phyloP scores from a whole-genome alignment of 2,888 invertebrate species.

The Gymnosoma rotundatum region DNA sequence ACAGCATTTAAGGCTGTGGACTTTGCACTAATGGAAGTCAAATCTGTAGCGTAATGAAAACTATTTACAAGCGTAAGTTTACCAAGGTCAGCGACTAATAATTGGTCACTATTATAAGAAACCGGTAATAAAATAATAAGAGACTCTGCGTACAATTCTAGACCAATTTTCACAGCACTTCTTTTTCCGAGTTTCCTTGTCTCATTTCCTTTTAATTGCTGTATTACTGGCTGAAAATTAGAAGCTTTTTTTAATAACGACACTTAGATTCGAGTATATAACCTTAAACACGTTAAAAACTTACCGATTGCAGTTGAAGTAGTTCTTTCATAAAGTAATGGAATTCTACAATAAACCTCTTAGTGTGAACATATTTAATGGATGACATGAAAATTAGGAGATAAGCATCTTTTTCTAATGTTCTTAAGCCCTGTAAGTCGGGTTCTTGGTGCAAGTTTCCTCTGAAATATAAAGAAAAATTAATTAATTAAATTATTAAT shows the following conservation, averaged over 20 bases:
- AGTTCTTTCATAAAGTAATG: conserved; percentile 94
- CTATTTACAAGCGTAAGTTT: conserved; percentile 89
- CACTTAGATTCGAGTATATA: neutral
- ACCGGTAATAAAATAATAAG: conserved; percentile 94
- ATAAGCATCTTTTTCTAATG: conserved; percentile 77
- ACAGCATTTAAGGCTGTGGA: conserved; percentile 71
- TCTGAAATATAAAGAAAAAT: neutral
- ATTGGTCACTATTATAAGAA: conserved; percentile 89
- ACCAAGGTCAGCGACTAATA: conserved; percentile 91
- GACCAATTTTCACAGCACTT: conserved; percentile 78
- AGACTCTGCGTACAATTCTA: conserved; percentile 83
- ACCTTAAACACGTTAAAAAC: conserved; percentile 75
- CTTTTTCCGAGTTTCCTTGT: conserved; percentile 71
- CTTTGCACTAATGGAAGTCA: conserved; percentile 75
- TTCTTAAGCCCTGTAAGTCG: neutral
- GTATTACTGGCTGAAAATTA: conserved; percentile 78
- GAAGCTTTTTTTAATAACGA: neutral
- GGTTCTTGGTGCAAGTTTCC: neutral
- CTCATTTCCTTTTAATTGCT: conserved; percentile 77
- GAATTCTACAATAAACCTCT: conserved; percentile 94
- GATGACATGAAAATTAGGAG: conserved; percentile 91
- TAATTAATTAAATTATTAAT: too few species aligned
- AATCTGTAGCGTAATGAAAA: conserved; percentile 86
- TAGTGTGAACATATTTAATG: conserved; percentile 96
- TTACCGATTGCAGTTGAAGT: conserved; percentile 90